These are phyloP conservation scores for Dolichoris vasculosae DNA, from an alignment of 1,140 invertebrate genomes.

Conservation along the genomic window DNA sequence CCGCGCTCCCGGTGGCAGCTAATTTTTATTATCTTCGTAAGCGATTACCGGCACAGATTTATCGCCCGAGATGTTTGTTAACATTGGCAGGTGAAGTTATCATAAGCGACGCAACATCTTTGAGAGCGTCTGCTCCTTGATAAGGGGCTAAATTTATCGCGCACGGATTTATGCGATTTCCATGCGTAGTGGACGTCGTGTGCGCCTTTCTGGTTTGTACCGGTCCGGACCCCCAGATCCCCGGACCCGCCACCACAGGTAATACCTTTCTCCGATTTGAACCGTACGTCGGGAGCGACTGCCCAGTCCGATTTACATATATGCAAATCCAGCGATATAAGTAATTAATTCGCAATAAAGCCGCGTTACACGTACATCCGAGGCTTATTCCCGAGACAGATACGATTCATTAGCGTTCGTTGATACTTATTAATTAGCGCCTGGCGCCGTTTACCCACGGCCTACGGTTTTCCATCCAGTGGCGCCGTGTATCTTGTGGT, in stretches of 20 bases:
- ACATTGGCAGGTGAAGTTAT: conserved; percentile 31
- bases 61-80: neutral
- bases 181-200: neutral
- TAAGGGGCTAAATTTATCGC: neutral
- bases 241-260: no score
- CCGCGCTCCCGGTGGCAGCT: neutral
- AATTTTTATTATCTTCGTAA: conserved; percentile 40
- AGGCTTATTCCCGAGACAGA: conserved; percentile 59
- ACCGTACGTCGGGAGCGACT: neutral
- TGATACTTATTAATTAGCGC: conserved; percentile 69
- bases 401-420: conserved; percentile 68
- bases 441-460: neutral
- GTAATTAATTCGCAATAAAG: conserved; percentile 73
- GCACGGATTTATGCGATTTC: neutral
- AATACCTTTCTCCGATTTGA: neutral
- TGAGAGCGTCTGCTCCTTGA: neutral
- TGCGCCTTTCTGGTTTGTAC: neutral
- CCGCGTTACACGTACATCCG: conserved; percentile 53
- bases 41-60: neutral
- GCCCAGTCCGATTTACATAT: conserved; percentile 70
- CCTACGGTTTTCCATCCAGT: neutral
- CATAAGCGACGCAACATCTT: neutral
- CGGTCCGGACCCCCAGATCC: neutral
- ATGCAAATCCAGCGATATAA: conserved; percentile 71
- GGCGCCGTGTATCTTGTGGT: neutral